These are phyloP conservation scores for Paramisgurnus dabryanus DNA, from an alignment of 2,113 vertebrate species.

Conservation along the genomic window DNA sequence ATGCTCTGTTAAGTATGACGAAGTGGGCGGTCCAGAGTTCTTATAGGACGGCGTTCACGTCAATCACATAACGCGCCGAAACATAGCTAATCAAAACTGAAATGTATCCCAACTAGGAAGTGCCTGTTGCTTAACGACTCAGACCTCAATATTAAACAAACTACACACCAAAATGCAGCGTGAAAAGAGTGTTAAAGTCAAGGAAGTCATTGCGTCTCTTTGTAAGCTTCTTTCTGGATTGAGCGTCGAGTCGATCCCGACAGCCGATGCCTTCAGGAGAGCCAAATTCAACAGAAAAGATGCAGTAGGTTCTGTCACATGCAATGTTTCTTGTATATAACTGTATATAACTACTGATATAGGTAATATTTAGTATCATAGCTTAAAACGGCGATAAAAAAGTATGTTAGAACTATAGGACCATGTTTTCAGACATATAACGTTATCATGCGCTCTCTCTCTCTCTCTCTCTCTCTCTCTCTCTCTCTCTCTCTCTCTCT, in stretches of 20 bases:
- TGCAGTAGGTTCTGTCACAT: constrained; percentile 58
- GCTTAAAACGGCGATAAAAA: no score
- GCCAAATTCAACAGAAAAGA: constrained; percentile 70
- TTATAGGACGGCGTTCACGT: constrained; percentile 20
- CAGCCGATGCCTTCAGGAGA: constrained; percentile 72
- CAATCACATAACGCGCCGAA: constrained; percentile 24
- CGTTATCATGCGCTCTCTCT: no score
- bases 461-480: no score
- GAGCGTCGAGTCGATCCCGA: constrained; percentile 62
- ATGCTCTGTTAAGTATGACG: no score
- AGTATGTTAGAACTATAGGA: no score
- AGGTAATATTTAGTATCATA: no score
- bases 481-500: no score
- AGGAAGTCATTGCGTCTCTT: constrained; percentile 67
- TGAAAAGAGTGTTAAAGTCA: constrained; percentile 62
- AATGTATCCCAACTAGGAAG: constrained; percentile 34
- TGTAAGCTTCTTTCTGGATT: constrained; percentile 62
- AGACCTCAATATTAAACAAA: background rate
- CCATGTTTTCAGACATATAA: no score
- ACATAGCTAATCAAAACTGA: constrained; percentile 18
- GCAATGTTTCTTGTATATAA: background rate
- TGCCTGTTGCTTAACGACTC: background rate
- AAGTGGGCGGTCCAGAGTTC: constrained; percentile 1
- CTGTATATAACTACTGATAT: no score
- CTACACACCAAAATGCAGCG: constrained; percentile 58